Evolutionary conservation across 2,888 invertebrate species (phyloP), one percentile per base, ranked within the genome.

Genomic region (Lasioglossum vierecki): DNA sequence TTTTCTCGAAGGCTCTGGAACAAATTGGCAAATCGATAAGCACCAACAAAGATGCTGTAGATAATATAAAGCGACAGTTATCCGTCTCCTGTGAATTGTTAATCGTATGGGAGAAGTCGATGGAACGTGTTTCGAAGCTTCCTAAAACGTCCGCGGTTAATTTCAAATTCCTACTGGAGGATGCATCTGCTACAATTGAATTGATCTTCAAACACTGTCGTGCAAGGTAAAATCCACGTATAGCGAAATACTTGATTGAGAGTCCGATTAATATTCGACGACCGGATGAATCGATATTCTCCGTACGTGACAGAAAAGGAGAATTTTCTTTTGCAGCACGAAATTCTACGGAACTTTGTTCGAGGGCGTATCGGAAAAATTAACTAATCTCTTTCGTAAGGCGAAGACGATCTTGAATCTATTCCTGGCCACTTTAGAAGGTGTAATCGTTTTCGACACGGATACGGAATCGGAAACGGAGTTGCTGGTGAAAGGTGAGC

Each of bases 121-220:
- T 94, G 73, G 89, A 91, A 60, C 90, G 90, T 15, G 83, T 93
- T 18, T 91, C 91, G 70, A 75, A 82, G 11, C 75, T 91, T 4
- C 81, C 83, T 15, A 88, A 91, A 53, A 79, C 94, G 15, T 81
- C 91, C 4, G 86, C 89, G 30, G 46, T 35, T 2, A 78, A 87
- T 26, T 82, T 94, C 1, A 86, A 89, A 80, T 88, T 84, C 6
- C 82, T 94, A 75, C 79, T 91, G 22, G 85, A 87, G 26, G 91
- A 85, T 82, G 84, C 93, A 35, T 93, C 92, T 5, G 86, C 86
- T 71, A 85, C 92, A 11, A 83, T 93, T 11, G 88, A 88, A 82
- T 80, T 87, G 66, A 80, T 91, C 41, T 91, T 93, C 39, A 85
- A 87, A 60, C 93, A 94, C 76, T 94, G 94, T 83, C 93, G 92